Conservation (phyloP, 2,797 vertebrate species). For the Lagodon rhomboides region DNA sequence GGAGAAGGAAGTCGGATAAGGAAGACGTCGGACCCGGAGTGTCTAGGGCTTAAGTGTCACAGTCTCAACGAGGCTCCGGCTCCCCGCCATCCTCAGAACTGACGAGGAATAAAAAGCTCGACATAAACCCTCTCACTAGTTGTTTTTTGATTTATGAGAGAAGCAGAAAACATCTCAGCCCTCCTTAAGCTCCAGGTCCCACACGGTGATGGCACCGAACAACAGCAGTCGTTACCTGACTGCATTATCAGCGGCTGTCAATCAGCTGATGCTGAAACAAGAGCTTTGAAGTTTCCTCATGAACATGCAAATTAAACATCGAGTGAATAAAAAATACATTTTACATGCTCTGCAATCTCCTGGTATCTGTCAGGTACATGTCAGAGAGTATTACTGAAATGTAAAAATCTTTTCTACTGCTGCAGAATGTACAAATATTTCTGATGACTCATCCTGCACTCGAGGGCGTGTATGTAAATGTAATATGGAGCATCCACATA, state of each 20-base stretch:
- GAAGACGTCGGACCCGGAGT: too few species aligned
- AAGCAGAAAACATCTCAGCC: neutral
- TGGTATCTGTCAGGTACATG: neutral
- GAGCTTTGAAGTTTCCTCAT: neutral
- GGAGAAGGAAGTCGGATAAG: too few species aligned
- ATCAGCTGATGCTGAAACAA: constrained; percentile 2
- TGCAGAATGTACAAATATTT: neutral
- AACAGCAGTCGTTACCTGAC: neutral
- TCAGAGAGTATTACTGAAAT: neutral
- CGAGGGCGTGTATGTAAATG: neutral
- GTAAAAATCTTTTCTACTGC: neutral
- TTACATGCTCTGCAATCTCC: neutral
- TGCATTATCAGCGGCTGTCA: neutral
- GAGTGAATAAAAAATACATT: neutral
- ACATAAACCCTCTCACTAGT: neutral
- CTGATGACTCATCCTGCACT: neutral
- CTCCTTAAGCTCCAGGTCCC: neutral
- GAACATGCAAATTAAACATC: neutral
- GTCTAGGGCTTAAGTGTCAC: too few species aligned
- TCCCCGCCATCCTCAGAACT: neutral
- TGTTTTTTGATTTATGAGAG: constrained; percentile 9
- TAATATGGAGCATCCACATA: neutral
- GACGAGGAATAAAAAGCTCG: constrained; percentile 15
- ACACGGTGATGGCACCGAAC: neutral
- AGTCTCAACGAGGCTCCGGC: neutral